phyloP scores from a whole-genome alignment of 2,797 vertebrate genomes.

The Chelmon rostratus region DNA sequence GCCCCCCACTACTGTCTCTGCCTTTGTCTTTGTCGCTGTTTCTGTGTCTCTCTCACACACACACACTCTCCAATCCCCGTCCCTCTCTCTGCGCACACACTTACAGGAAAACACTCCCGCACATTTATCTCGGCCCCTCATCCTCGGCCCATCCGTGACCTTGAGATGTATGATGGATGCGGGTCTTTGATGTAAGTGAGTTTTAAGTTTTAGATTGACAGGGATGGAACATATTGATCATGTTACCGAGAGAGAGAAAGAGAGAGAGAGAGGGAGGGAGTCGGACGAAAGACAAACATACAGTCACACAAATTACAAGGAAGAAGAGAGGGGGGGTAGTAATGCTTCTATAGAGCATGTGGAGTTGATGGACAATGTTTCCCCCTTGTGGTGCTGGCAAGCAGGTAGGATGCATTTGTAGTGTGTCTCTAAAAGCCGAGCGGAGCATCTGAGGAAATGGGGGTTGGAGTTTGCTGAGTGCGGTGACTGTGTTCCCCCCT shows the following conservation, averaged over 20 bases:
- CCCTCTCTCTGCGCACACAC: slow-evolving; percentile 44
- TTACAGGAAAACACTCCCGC: slow-evolving; percentile 65
- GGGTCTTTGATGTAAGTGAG: slow-evolving; percentile 76
- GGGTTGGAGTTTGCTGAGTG: slow-evolving; percentile 56
- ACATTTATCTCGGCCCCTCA: slow-evolving; percentile 76
- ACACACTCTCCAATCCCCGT: slow-evolving; percentile 51
- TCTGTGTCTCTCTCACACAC: slow-evolving; percentile 55
- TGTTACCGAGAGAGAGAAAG: slow-evolving; percentile 52
- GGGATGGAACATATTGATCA: slow-evolving; percentile 75
- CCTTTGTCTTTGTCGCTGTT: slow-evolving; percentile 71
- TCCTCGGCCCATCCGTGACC: slow-evolving; percentile 74
- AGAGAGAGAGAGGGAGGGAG: slow-evolving; percentile 10
- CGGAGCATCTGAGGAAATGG: slow-evolving; percentile 55
- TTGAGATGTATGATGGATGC: slow-evolving; percentile 83
- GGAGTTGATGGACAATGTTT: slow-evolving; percentile 82
- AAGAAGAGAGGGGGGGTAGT: slow-evolving; percentile 10
- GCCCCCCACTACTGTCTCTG: slow-evolving; percentile 67
- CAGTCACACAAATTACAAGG: slow-evolving; percentile 64
- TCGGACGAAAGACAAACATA: slow-evolving; percentile 59
- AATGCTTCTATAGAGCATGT: slow-evolving; percentile 40
- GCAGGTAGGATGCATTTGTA: slow-evolving; percentile 71
- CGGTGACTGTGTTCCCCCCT: slow-evolving; percentile 53
- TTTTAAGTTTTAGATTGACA: slow-evolving; percentile 81
- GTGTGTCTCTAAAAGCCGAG: slow-evolving; percentile 56
- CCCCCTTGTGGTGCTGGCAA: slow-evolving; percentile 81